A percentile compares a stretch with the other conserved stretches of the same genome.
These are phyloP conservation scores for Agonopterix heracliana DNA, from an alignment of 2,888 invertebrate genomes.

Conservation along the genomic window DNA sequence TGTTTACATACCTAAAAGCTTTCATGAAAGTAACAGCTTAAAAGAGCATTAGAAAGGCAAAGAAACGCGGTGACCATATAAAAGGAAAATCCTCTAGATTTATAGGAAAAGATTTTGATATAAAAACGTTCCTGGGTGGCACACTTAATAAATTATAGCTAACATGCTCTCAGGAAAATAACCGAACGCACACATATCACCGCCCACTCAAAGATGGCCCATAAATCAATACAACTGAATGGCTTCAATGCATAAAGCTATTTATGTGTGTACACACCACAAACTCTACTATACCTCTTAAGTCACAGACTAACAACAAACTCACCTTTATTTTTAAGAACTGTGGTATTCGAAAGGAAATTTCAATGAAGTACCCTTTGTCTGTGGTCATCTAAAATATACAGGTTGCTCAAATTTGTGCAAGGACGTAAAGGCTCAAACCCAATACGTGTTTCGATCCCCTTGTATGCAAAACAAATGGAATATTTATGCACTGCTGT, in stretches of 20 bases:
- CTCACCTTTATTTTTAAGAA: neutral
- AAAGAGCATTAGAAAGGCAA: no score
- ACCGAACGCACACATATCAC: conserved; percentile 40
- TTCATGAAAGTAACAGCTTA: no score
- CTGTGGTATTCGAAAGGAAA: neutral
- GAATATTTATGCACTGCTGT: conserved; percentile 52
- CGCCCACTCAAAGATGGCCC: conserved; percentile 43
- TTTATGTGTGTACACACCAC: conserved; percentile 29
- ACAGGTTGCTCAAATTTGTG: conserved; percentile 15
- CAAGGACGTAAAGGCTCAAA: conserved; percentile 22
- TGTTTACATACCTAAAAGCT: no score
- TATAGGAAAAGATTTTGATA: no score
- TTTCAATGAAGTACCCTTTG: conserved; percentile 4
- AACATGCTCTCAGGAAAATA: conserved; percentile 33
- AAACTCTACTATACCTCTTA: conserved; percentile 13
- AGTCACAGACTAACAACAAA: neutral
- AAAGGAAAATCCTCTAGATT: no score
- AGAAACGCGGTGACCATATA: no score
- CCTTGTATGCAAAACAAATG: conserved; percentile 55
- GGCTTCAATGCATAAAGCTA: conserved; percentile 45
- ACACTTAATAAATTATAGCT: conserved; percentile 32
- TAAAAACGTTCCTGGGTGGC: conserved; percentile 8
- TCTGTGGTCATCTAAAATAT: conserved; percentile 15
- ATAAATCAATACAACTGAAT: conserved; percentile 59
- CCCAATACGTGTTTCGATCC: conserved; percentile 37